Percentiles rank a stretch among this genome's conserved stretches.
Evolutionary conservation across 2,113 vertebrate species (phyloP).

Genomic region (Astur gentilis): DNA sequence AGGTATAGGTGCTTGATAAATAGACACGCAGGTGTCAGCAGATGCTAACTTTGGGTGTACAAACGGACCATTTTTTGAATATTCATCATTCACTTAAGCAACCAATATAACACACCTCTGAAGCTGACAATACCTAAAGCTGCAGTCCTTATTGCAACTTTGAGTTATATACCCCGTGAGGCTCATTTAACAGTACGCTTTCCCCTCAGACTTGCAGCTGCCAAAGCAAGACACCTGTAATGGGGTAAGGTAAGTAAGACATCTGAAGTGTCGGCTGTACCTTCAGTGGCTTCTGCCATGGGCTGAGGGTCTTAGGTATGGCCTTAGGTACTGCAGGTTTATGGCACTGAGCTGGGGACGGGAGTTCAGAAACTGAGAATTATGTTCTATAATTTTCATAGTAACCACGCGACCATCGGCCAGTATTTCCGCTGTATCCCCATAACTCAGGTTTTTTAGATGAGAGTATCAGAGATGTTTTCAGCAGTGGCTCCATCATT

Average conservation of each 20-base stretch:
- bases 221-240: not conserved
- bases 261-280: not conserved
- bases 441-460: not conserved
- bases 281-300: not conserved
- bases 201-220: not conserved
- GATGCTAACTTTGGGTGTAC: not conserved
- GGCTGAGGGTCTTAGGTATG: not conserved
- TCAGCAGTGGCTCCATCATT: not conserved
- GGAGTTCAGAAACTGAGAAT: not conserved
- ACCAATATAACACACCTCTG: not conserved
- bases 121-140: not conserved
- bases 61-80: not conserved
- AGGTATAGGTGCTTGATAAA: not conserved
- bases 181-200: not conserved
- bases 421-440: not conserved
- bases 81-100: not conserved
- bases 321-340: not conserved
- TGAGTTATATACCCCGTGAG: not conserved
- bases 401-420: not conserved
- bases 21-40: not conserved
- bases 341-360: not conserved
- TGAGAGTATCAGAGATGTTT: not conserved
- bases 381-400: not conserved
- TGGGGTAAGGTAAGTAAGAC: not conserved
- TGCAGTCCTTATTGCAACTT: not conserved